phyloP scores from a whole-genome alignment of 2,888 invertebrate genomes.

The Morpho deidamia region DNA sequence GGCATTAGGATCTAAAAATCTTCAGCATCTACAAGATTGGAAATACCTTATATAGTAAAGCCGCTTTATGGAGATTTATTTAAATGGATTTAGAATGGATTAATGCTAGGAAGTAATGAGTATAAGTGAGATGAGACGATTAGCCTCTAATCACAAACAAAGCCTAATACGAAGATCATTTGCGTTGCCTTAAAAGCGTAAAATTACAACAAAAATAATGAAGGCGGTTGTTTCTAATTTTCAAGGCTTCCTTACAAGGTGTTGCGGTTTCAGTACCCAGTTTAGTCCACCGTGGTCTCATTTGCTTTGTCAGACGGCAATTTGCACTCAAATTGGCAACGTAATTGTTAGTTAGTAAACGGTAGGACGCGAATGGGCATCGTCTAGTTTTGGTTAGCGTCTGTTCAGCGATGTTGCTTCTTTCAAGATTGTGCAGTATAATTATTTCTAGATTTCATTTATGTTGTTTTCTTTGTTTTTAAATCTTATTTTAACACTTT shows the following conservation, averaged over 20 bases:
- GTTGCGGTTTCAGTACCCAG: slow-evolving; percentile 39
- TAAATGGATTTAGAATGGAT: not conserved
- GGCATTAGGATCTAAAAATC: too few relatives aligned
- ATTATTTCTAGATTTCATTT: too few relatives aligned
- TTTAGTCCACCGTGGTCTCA: slow-evolving; percentile 40
- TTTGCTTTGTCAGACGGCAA: slow-evolving; percentile 48
- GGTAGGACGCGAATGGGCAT: slow-evolving; percentile 11
- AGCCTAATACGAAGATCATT: slow-evolving; percentile 1
- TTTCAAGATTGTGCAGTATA: too few relatives aligned
- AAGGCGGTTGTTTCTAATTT: slow-evolving; percentile 29
- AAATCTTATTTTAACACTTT: too few relatives aligned
- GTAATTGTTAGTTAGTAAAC: slow-evolving; percentile 26
- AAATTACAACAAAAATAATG: slow-evolving; percentile 13
- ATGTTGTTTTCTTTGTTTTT: too few relatives aligned
- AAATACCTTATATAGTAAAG: too few relatives aligned
- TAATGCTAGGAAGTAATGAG: not conserved
- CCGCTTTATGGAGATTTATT: too few relatives aligned
- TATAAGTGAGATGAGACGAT: not conserved
- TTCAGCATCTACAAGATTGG: too few relatives aligned
- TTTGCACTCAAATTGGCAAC: slow-evolving; percentile 42
- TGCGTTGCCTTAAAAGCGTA: slow-evolving; percentile 7
- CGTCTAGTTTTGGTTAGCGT: slow-evolving; percentile 6
- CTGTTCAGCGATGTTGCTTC: too few relatives aligned
- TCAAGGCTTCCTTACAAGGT: slow-evolving; percentile 49
- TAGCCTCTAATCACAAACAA: slow-evolving; percentile 3